Percentiles rank a stretch among this genome's conserved stretches.
These are phyloP conservation scores for Frankliniella intonsa DNA, from an alignment of 2,888 invertebrate species.

Conservation along the genomic window DNA sequence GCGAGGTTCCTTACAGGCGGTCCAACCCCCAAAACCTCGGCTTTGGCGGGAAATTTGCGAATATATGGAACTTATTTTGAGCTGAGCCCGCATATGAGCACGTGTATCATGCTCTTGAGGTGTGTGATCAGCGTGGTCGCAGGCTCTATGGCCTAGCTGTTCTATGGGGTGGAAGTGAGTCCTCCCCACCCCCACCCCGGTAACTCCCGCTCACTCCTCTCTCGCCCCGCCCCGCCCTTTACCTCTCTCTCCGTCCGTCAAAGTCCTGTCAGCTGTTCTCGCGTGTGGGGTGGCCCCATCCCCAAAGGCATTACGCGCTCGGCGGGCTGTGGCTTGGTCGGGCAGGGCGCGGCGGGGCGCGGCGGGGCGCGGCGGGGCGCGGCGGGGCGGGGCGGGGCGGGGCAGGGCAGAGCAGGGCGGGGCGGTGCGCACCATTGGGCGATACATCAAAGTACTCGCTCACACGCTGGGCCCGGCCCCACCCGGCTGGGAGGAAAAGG, in stretches of 20 bases:
- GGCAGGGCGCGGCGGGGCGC: not conserved
- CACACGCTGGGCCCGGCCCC: not conserved
- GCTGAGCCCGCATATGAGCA: too few species aligned
- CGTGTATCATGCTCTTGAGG: too few species aligned
- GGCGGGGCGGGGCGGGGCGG: too few species aligned
- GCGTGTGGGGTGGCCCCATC: not conserved
- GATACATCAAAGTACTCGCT: constrained; percentile 14
- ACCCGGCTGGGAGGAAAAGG: not conserved
- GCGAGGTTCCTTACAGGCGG: too few species aligned
- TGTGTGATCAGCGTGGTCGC: too few species aligned
- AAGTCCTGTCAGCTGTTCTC: constrained; percentile 2
- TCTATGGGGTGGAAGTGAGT: too few species aligned
- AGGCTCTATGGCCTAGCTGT: too few species aligned
- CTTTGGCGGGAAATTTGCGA: too few species aligned
- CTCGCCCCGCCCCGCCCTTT: not conserved
- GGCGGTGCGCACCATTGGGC: not conserved
- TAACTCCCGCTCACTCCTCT: not conserved
- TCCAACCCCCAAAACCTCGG: too few species aligned
- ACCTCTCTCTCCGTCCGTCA: not conserved
- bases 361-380: not conserved
- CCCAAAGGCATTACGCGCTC: constrained; percentile 3
- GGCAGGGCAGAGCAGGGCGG: not conserved
- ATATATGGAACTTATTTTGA: too few species aligned
- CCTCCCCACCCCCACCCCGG: too few species aligned
- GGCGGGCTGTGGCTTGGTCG: not conserved